These are phyloP conservation scores for Arrhopalites spinosus DNA, from an alignment of 2,888 invertebrate genomes.

Conservation along the genomic window DNA sequence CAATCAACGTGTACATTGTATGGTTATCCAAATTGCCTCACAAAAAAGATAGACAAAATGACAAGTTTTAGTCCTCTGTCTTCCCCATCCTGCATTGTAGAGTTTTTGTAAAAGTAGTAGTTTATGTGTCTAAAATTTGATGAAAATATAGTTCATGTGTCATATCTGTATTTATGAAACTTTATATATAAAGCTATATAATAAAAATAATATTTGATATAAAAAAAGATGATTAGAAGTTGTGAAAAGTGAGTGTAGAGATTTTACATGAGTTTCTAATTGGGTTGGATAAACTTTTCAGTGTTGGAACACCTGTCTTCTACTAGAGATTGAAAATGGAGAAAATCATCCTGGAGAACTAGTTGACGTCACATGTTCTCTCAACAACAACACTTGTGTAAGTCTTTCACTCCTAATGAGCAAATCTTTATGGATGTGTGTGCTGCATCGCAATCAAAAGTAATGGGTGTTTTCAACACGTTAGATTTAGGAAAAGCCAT, in stretches of 20 bases:
- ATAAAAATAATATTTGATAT: too few species aligned
- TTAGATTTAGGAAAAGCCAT: constrained; percentile 11
- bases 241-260: not conserved
- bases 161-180: too few species aligned
- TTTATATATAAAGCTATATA: too few species aligned
- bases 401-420: constrained; percentile 60
- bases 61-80: too few species aligned
- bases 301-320: constrained; percentile 78
- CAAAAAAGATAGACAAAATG: too few species aligned
- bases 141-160: too few species aligned
- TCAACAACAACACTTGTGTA: constrained; percentile 71
- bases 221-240: not conserved
- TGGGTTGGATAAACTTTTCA: constrained; percentile 59
- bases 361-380: constrained; percentile 65
- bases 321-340: constrained; percentile 65
- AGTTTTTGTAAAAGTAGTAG: too few species aligned
- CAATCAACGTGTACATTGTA: too few species aligned
- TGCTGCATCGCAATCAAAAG: constrained; percentile 35
- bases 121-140: too few species aligned
- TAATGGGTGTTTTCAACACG: constrained; percentile 37
- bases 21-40: too few species aligned
- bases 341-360: constrained; percentile 55
- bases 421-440: constrained; percentile 39
- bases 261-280: constrained; percentile 13
- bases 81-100: too few species aligned